phyloP scores from a whole-genome alignment of 2,113 vertebrate species.

The Salvator merianae region DNA sequence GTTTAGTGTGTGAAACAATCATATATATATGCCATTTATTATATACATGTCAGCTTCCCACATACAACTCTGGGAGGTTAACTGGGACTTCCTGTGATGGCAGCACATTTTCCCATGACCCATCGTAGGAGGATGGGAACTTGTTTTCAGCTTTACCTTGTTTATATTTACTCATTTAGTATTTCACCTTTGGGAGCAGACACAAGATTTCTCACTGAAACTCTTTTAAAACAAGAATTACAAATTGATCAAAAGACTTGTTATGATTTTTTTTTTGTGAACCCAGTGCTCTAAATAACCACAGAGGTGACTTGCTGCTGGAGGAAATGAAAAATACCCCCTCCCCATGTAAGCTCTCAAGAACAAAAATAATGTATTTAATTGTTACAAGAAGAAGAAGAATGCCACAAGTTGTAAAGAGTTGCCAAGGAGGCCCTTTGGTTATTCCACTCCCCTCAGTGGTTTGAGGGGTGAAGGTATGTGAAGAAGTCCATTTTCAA shows the following conservation, averaged over 20 bases:
- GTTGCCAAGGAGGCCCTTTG: too few relatives aligned
- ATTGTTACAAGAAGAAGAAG: not conserved
- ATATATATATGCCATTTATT: slow-evolving; percentile 23
- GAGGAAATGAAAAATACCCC: not conserved
- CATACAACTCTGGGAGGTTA: slow-evolving; percentile 4
- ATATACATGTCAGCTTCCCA: slow-evolving; percentile 21
- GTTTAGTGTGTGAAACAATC: not conserved
- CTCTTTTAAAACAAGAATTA: not conserved
- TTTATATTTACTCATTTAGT: slow-evolving; percentile 16
- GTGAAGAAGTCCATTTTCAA: too few relatives aligned
- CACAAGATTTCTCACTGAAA: not conserved
- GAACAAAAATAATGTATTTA: not conserved
- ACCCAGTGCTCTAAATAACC: not conserved
- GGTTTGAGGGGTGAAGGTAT: too few relatives aligned
- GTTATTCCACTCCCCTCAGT: too few relatives aligned
- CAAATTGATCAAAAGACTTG: not conserved
- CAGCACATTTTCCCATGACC: slow-evolving; percentile 5
- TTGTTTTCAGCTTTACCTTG: slow-evolving; percentile 14
- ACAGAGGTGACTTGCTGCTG: not conserved
- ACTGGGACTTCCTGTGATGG: not conserved
- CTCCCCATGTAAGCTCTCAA: too few relatives aligned
- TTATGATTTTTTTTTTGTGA: not conserved
- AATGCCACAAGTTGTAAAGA: not conserved
- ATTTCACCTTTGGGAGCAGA: not conserved
- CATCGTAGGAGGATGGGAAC: accelerated